phyloP scores from a whole-genome alignment of 2,797 vertebrate genomes.

The Centropyge bicolor region DNA sequence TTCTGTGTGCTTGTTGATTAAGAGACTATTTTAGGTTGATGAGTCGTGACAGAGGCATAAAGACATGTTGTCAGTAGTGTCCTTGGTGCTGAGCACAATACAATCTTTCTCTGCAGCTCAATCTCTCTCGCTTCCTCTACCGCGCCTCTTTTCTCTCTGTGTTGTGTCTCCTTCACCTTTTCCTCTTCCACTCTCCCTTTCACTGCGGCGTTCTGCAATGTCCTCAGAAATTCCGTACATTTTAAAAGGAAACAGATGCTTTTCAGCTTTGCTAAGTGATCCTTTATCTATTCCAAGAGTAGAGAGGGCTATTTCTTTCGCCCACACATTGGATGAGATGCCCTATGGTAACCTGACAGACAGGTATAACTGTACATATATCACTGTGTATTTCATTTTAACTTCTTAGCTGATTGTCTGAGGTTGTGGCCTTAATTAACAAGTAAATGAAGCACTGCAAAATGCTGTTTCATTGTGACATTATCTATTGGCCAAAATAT shows the following conservation, averaged over 20 bases:
- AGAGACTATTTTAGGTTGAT: constrained; percentile 11
- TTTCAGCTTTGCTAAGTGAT: background rate
- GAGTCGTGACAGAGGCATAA: constrained; percentile 35
- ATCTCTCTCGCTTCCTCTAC: background rate
- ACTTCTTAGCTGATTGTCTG: background rate
- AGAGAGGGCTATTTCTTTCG: constrained; percentile 5
- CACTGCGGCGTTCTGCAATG: constrained; percentile 6
- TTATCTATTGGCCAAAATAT: background rate
- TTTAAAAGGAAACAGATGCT: background rate
- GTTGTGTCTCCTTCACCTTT: constrained; percentile 23
- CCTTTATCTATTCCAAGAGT: constrained; percentile 7
- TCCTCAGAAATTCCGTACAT: background rate
- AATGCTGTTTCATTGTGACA: background rate
- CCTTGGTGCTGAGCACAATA: constrained; percentile 21
- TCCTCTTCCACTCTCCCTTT: background rate
- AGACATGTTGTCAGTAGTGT: constrained; percentile 13
- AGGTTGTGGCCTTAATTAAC: background rate
- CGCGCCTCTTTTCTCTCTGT: background rate
- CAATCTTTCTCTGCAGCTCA: background rate
- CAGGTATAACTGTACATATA: background rate
- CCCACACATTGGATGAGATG: constrained; percentile 8
- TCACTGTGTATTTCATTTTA: background rate
- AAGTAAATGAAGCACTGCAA: background rate
- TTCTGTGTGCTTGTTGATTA: constrained; percentile 5
- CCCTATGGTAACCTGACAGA: constrained; percentile 18